These are phyloP conservation scores for Athrips mouffetella DNA, from an alignment of 2,888 invertebrate genomes.

Conservation along the genomic window DNA sequence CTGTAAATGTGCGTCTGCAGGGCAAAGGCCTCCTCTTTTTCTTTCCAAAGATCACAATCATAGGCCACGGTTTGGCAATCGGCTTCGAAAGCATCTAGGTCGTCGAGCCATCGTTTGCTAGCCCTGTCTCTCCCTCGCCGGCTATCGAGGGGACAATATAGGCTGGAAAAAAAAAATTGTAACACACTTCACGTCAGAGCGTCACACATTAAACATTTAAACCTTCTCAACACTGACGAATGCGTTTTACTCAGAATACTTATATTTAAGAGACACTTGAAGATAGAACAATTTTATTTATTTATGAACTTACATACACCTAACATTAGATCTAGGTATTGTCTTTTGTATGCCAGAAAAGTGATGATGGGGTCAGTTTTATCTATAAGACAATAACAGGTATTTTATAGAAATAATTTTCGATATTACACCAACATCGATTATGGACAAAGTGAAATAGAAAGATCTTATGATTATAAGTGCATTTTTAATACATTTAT, in stretches of 20 bases:
- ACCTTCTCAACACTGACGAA: slow-evolving; percentile 59
- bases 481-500: slow-evolving; percentile 55
- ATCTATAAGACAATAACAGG: too few species aligned
- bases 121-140: too few species aligned
- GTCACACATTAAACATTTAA: slow-evolving; percentile 51
- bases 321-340: slow-evolving; percentile 79
- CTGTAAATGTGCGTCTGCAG: too few species aligned
- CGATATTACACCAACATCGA: slow-evolving; percentile 61
- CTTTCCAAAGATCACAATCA: too few species aligned
- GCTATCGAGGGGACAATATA: too few species aligned
- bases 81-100: too few species aligned
- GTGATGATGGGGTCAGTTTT: slow-evolving; percentile 63
- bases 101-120: too few species aligned
- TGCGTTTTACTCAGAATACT: slow-evolving; percentile 67
- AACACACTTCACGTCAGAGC: slow-evolving; percentile 25
- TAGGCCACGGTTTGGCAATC: too few species aligned
- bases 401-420: slow-evolving; percentile 38
- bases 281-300: slow-evolving; percentile 77
- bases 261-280: slow-evolving; percentile 74
- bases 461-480: slow-evolving; percentile 48
- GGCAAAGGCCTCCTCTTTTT: too few species aligned
- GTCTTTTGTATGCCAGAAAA: slow-evolving; percentile 77
- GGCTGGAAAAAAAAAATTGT: too few species aligned
- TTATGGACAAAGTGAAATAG: slow-evolving; percentile 49
- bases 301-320: slow-evolving; percentile 74